A percentile compares a stretch with the other conserved stretches of the same genome.
Conservation (phyloP, 2,797 vertebrate genomes). For the Lycodopsis pacificus region DNA sequence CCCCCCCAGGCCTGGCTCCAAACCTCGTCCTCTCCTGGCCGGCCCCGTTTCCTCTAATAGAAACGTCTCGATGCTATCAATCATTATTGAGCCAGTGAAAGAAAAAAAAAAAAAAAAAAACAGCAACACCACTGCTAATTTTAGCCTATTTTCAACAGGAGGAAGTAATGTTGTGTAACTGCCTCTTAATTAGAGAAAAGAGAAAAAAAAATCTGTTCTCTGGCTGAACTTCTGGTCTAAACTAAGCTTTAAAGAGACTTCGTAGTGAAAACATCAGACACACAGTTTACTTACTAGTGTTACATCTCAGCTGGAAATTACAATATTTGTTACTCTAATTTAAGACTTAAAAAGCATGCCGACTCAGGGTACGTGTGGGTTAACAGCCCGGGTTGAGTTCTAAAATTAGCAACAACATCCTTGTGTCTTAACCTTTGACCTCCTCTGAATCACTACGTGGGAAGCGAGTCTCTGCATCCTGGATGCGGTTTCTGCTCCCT, state of each 20-base stretch:
- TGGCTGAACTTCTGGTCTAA: neutral
- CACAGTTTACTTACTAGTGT: neutral
- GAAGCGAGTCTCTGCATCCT: conserved; percentile 49
- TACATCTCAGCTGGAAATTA: neutral
- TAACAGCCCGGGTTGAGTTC: conserved; percentile 7
- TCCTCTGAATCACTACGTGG: conserved; percentile 33
- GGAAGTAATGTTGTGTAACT: neutral
- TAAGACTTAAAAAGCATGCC: neutral
- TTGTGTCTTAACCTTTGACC: conserved; percentile 51
- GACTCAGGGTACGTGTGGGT: neutral
- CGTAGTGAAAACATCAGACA: neutral
- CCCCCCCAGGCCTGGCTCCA: conserved; percentile 44
- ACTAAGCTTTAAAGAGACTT: neutral
- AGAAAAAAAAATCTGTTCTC: neutral
- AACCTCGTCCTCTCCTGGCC: conserved; percentile 40
- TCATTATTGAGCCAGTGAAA: conserved; percentile 40
- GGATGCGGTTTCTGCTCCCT: conserved; percentile 53
- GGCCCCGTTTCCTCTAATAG: conserved; percentile 67
- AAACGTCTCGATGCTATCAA: conserved; percentile 58
- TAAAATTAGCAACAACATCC: conserved; percentile 34
- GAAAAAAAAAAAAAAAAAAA: conserved; percentile 33
- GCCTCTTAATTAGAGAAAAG: conserved; percentile 20
- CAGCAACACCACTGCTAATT: neutral
- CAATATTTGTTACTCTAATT: neutral
- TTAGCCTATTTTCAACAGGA: conserved; percentile 28